These are phyloP conservation scores for Hedya salicella DNA, from an alignment of 2,888 invertebrate species.

Conservation along the genomic window DNA sequence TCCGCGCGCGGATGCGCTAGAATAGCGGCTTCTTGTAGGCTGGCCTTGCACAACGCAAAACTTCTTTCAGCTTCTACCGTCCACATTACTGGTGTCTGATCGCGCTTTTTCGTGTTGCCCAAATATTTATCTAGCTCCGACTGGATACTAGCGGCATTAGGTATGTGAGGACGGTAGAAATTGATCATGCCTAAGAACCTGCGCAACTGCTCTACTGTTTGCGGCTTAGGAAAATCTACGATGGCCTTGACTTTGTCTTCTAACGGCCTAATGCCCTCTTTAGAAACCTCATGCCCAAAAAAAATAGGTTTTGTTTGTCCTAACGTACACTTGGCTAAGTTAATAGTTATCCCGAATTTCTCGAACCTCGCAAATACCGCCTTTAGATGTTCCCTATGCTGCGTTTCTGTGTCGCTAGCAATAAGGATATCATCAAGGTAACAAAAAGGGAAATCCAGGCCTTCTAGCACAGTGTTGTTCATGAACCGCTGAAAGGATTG, in stretches of 20 bases:
- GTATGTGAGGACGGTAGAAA: background rate
- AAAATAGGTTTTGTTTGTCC: background rate
- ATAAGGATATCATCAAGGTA: no score
- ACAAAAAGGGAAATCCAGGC: no score
- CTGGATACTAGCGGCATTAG: background rate
- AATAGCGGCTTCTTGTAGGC: conserved; percentile 30
- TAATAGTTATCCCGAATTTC: background rate
- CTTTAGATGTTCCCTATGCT: background rate
- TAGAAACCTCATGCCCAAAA: background rate
- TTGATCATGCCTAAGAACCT: background rate
- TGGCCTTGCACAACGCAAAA: conserved; percentile 1
- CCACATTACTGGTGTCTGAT: background rate
- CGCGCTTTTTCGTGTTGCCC: no score
- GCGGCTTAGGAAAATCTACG: background rate
- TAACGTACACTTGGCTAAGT: background rate
- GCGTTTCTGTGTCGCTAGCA: no score
- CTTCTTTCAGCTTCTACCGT: background rate
- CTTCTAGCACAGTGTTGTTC: no score
- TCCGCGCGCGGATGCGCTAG: conserved; percentile 32
- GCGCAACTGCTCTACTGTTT: background rate
- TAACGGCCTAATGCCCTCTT: background rate
- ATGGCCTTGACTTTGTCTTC: background rate
- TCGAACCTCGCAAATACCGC: background rate
- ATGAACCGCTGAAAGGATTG: no score
- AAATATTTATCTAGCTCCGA: no score